Evolutionary conservation across 2,113 vertebrate genomes (phyloP).

Genomic region (Heteronetta atricapilla): DNA sequence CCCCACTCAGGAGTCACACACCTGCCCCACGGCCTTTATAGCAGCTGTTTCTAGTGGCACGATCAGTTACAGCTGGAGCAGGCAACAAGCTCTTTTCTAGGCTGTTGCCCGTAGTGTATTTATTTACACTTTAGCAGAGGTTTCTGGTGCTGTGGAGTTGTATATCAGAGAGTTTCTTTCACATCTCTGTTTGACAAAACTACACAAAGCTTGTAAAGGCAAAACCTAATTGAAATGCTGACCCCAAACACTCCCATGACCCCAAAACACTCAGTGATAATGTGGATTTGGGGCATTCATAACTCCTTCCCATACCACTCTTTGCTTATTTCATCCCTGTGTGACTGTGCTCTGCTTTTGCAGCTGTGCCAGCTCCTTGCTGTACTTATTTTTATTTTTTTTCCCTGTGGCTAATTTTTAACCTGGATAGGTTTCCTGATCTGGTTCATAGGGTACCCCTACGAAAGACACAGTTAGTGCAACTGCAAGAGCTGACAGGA

Average conservation of each 20-base stretch:
- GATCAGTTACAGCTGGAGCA: not conserved
- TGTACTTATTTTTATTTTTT: not conserved
- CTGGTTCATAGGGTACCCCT: conserved; percentile 32
- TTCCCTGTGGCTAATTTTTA: conserved; percentile 48
- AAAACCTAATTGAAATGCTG: not conserved
- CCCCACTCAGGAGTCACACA: not conserved
- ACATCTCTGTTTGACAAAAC: not conserved
- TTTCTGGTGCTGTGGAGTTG: not conserved
- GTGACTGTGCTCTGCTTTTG: not conserved
- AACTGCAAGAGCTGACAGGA: conserved; percentile 45
- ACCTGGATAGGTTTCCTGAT: conserved; percentile 46
- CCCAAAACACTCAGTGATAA: not conserved
- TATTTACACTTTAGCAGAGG: not conserved
- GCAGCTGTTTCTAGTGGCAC: not conserved
- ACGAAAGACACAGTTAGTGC: conserved; percentile 9
- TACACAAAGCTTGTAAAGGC: not conserved
- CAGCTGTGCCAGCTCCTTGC: conserved; percentile 2
- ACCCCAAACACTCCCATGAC: not conserved
- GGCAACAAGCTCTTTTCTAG: not conserved
- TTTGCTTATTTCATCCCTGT: not conserved
- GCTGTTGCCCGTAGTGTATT: not conserved
- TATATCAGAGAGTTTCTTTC: not conserved
- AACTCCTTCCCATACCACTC: not conserved
- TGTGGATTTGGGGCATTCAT: not conserved
- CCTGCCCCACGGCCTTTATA: not conserved